Evolutionary conservation across 1,140 invertebrate species (phyloP).

Genomic region (Sminthurides bifidus): DNA sequence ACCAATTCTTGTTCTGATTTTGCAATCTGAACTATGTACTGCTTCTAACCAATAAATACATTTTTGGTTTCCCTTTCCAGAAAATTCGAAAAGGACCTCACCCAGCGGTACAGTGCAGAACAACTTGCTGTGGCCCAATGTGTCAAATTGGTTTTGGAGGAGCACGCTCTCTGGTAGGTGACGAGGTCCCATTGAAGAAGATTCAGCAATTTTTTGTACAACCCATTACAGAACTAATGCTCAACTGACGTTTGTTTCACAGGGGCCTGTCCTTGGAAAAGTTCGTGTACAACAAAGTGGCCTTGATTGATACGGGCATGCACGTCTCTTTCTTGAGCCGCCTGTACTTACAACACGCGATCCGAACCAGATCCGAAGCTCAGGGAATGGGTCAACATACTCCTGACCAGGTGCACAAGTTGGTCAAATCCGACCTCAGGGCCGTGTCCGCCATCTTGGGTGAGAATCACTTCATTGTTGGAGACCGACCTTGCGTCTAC

Average conservation of each 20-base stretch:
- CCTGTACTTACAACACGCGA: neutral
- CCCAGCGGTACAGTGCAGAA: neutral
- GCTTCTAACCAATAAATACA: too few species aligned
- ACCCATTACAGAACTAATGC: too few species aligned
- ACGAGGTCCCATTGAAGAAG: neutral
- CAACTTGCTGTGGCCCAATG: constrained; percentile 2
- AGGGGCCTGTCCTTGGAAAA: constrained; percentile 9
- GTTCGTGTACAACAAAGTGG: too few species aligned
- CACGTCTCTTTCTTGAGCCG: neutral
- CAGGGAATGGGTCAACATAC: too few species aligned
- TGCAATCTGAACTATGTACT: too few species aligned
- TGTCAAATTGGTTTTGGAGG: constrained; percentile 14
- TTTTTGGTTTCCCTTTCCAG: too few species aligned
- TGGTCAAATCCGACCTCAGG: too few species aligned
- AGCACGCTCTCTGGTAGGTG: constrained; percentile 13
- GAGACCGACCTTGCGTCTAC: constrained; percentile 36
- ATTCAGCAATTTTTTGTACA: neutral
- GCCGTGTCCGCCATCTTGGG: constrained; percentile 21
- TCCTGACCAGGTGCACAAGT: too few species aligned
- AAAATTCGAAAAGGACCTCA: constrained; percentile 24
- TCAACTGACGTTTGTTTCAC: too few species aligned
- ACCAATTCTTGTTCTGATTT: too few species aligned
- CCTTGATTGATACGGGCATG: neutral
- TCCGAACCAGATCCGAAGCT: constrained; percentile 13
- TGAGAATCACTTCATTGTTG: constrained; percentile 36